Base-by-base conservation (phyloP, 1,140 invertebrate genomes). In the Spodoptera frugiperda region DNA sequence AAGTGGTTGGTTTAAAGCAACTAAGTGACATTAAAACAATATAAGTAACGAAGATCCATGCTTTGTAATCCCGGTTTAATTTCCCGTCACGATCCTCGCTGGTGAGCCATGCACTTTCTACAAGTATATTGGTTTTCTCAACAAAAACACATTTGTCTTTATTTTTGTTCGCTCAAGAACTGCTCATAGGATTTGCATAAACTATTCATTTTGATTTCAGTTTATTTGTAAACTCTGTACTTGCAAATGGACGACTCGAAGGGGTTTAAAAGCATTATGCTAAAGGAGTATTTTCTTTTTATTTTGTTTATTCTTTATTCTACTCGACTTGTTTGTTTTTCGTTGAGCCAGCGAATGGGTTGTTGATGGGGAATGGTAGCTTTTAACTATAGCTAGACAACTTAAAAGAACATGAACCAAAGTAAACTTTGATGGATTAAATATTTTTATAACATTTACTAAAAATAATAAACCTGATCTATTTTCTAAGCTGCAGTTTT, bases 141-240 rank as follows among this genome's bases (percentile, higher is more conserved):
- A 68, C 65, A 51, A 51, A 65, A 68, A 15, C 65, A 51, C 65
- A 68, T 68, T 51, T 68, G 48, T 68, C 65, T 68, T 68, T 68
- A 68, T 68, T 30, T 46, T 68, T 51, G 65, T 51, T 68, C 65
- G 48, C 65, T 68, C 65, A 68, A 68, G 65, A 25, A 49, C 21
- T 68, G 65, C 65, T 30, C 48, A 51, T 25, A 51, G 21, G 25
- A 68, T 68, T 68, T 68, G 48, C 65, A 68, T 53, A 68, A 68
- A 53, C 48, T 53, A 53, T 68, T 68, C 48, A 68, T 68, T 68
- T 68, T 68, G 65, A 68, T 68, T 68, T 51, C 65, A 53, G 21
- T 68, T 68, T 68, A 68, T 68, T 68, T 68, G 61, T 48, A 48
- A 65, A 65, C 61, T 65, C 39, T 48, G 65, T 67, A 25, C 46